Evolutionary conservation across 2,888 invertebrate species (phyloP), one percentile per base, ranked within the genome.

Genomic region (Perizoma affinitatum): DNA sequence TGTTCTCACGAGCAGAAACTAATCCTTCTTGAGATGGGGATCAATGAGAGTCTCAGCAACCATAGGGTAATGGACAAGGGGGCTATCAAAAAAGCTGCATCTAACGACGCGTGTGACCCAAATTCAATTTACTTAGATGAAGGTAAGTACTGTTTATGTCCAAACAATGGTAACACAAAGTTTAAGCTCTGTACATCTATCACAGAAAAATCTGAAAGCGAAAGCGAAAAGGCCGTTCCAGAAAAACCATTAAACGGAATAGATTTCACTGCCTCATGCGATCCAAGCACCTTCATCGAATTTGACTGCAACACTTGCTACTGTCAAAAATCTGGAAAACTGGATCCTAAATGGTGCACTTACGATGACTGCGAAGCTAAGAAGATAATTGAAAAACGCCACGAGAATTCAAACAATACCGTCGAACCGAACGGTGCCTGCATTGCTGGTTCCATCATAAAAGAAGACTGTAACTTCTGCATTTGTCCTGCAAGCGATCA

Each of bases 271-370:
- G 67, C 59, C 3, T 67, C 77, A 8, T 91, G 91, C 66, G 82
- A 84, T 60, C 88, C 91, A 0, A 85, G 81, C 46, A 86, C 87
- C 1, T 86, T 88, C 60, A 75, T 91, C 0, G 82, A 88, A 54
- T 82, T 88, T 54, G 86, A 85, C 59, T 93, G 93, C 61, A 92
- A 93, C 57, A 84, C 84, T 0, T 93, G 92, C 65, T 90, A 85
- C 61, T 92, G 92, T 65, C 74, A 78, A 0, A 86, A 85, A 69
- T 69, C 73, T n/a, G 91, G 91, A 4, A 85, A 71, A 44, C 76
- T 90, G 43, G 86, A 91, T 65, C 79, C 79, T 0, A 88, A 88
- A 64, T 91, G 91, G 91, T 91, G 91, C 57, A 91, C 91, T 0
- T 80, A 82, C 10, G 91, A 91, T 44, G 86, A 91, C 48, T 91